phyloP scores from a whole-genome alignment of 2,888 invertebrate species.

The Cyaniris semiargus region DNA sequence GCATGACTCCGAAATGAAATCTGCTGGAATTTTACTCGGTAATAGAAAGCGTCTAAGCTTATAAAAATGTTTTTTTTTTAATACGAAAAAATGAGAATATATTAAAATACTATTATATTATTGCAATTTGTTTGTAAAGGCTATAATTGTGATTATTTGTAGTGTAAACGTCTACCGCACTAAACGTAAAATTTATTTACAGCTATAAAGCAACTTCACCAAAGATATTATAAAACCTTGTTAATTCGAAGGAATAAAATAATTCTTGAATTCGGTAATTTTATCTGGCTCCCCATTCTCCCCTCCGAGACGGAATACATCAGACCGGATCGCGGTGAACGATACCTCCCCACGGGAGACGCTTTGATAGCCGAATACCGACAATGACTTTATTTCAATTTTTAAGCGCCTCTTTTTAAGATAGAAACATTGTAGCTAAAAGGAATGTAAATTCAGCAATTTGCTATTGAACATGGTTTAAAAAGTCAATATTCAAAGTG shows the following conservation, averaged over 20 bases:
- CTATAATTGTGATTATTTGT: background rate
- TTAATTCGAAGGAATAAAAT: background rate
- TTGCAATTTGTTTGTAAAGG: background rate
- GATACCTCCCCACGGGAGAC: conserved; percentile 50
- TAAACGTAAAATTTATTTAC: background rate
- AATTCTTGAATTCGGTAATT: conserved; percentile 48
- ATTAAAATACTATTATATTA: background rate
- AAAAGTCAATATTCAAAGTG: background rate
- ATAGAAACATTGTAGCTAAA: background rate
- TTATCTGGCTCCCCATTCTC: conserved; percentile 49
- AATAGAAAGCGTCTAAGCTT: background rate
- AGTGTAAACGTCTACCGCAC: background rate
- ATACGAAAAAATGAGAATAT: background rate
- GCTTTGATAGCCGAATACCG: conserved; percentile 52
- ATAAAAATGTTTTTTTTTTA: background rate
- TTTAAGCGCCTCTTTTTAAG: background rate
- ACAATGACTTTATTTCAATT: conserved; percentile 41
- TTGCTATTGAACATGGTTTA: background rate
- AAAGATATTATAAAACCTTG: background rate
- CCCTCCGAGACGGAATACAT: conserved; percentile 56
- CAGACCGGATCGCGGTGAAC: conserved; percentile 65
- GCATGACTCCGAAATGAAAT: background rate
- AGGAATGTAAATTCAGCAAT: too few species aligned
- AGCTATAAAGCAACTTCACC: background rate
- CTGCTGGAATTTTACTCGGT: background rate